Conservation (phyloP, 23 tunicate genomes). For the Halocynthia roretzi region DNA sequence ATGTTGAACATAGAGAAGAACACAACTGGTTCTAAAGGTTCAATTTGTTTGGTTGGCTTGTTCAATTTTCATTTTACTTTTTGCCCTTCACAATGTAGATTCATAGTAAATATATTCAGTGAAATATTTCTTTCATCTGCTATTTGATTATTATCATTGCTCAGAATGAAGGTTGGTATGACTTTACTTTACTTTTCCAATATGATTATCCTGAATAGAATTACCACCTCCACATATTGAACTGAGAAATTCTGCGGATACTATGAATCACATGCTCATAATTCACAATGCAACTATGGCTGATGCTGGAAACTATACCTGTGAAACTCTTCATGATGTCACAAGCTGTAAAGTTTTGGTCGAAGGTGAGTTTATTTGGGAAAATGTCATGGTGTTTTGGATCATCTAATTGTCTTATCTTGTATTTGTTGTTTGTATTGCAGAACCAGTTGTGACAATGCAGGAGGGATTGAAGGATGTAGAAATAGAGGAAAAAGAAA, state of each 20-base stretch:
- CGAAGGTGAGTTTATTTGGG: neutral
- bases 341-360: constrained; percentile 8
- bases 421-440: neutral
- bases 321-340: constrained; percentile 43
- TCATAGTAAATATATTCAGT: too few relatives aligned
- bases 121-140: too few relatives aligned
- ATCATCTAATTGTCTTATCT: neutral
- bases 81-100: too few relatives aligned
- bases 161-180: too few relatives aligned
- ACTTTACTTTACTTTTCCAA: too few relatives aligned
- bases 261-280: neutral
- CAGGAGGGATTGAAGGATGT: constrained; percentile 6
- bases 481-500: constrained; percentile 14
- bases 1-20: neutral
- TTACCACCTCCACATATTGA: too few relatives aligned
- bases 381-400: neutral
- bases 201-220: too few relatives aligned
- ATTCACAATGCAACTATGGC: constrained; percentile 9
- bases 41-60: too few relatives aligned
- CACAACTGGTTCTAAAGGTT: too few relatives aligned
- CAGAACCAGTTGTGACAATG: constrained; percentile 27
- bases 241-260: too few relatives aligned
- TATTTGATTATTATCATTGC: too few relatives aligned
- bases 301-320: constrained; percentile 36
- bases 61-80: too few relatives aligned